Percentiles rank a stretch among this genome's conserved stretches.
Evolutionary conservation across 2,113 vertebrate species (phyloP).

Genomic region (Brachypodius melanocephalos): DNA sequence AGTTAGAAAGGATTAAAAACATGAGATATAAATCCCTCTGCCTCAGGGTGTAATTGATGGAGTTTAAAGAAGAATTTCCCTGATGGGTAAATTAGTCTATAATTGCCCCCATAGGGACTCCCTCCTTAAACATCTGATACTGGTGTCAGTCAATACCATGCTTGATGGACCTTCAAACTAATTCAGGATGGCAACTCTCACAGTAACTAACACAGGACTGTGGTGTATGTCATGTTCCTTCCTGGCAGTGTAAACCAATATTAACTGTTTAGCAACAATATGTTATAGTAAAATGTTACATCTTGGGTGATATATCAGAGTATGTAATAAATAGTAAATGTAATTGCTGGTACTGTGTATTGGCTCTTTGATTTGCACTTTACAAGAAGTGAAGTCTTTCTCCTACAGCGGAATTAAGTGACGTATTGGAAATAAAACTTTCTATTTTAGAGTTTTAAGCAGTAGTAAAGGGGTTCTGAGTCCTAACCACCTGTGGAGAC

Average conservation of each 20-base stretch:
- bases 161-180: conserved; percentile 13
- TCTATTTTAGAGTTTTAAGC: background rate
- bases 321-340: background rate
- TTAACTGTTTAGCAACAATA: background rate
- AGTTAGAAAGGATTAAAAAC: conserved; percentile 44
- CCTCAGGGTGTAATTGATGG: conserved; percentile 32
- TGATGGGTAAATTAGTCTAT: conserved; percentile 34
- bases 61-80: conserved; percentile 51
- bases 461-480: background rate
- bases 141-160: conserved; percentile 5
- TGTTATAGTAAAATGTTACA: background rate
- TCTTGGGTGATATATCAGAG: background rate
- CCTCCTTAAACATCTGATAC: conserved; percentile 19
- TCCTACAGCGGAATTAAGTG: background rate
- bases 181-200: background rate
- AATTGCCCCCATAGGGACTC: conserved; percentile 46
- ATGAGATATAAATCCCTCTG: background rate
- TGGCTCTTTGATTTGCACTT: background rate
- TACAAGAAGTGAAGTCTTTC: background rate
- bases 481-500: background rate
- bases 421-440: background rate
- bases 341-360: background rate
- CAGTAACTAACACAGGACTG: background rate
- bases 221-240: background rate
- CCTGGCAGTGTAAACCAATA: background rate